A percentile compares a stretch with the other conserved stretches of the same genome.
Conservation (phyloP, 2,797 vertebrate genomes). For the Xenops minutus region DNA sequence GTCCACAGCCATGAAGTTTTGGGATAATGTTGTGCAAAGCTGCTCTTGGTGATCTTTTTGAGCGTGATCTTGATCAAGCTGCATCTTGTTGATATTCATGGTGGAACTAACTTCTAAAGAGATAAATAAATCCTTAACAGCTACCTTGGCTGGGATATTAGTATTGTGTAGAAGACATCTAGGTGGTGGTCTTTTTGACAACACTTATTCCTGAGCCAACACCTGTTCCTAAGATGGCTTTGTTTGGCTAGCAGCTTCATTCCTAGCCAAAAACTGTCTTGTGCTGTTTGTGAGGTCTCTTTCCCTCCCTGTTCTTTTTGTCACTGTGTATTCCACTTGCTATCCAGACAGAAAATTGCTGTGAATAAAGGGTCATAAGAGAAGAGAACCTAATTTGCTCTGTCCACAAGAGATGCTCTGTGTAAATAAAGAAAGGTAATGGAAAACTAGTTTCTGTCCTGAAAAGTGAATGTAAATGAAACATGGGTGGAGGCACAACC, state of each 20-base stretch:
- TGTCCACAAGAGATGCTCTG: constrained; percentile 27
- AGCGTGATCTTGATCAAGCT: not conserved
- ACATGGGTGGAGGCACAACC: not conserved
- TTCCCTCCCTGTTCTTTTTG: constrained; percentile 11
- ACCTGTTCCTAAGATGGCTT: not conserved
- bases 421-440: constrained; percentile 55
- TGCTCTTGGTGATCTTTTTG: not conserved
- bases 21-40: not conserved
- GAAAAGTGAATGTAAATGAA: constrained; percentile 41
- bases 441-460: constrained; percentile 38
- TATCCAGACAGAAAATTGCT: constrained; percentile 9
- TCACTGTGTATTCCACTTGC: not conserved
- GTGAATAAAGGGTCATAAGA: constrained; percentile 29
- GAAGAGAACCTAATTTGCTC: constrained; percentile 43
- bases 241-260: not conserved
- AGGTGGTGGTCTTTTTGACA: not conserved
- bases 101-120: not conserved
- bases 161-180: not conserved
- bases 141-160: not conserved
- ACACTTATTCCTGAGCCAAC: not conserved
- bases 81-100: not conserved
- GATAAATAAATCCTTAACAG: not conserved
- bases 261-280: not conserved
- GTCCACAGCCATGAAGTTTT: not conserved
- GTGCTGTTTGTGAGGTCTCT: not conserved